Conservation (phyloP, 2,113 vertebrate genomes). For the Semnornis frantzii region DNA sequence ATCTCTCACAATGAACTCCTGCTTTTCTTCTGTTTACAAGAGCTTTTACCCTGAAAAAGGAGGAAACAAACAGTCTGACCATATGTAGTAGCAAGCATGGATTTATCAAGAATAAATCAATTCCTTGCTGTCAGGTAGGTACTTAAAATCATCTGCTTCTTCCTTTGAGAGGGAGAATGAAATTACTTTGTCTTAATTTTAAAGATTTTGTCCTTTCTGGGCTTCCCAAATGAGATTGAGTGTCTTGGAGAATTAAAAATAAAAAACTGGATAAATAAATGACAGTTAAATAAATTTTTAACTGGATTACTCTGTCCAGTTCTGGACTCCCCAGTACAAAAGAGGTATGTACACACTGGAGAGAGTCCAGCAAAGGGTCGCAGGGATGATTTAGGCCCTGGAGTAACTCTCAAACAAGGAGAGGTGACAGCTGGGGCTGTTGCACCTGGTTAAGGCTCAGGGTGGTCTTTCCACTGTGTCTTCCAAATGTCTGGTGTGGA, state of each 20-base stretch:
- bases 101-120: neutral
- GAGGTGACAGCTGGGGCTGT: neutral
- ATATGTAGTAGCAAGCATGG: neutral
- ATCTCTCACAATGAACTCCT: fast-evolving
- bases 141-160: neutral
- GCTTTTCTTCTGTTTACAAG: neutral
- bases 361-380: neutral
- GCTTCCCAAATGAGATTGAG: neutral
- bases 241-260: neutral
- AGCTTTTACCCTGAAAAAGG: neutral
- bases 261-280: no score
- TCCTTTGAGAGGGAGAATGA: neutral
- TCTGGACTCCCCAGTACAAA: neutral
- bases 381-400: neutral
- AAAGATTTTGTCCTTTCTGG: neutral
- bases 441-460: neutral
- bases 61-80: neutral
- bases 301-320: neutral
- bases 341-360: neutral
- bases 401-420: neutral
- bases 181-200: neutral
- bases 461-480: neutral
- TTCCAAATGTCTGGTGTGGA: neutral
- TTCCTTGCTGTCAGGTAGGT: neutral
- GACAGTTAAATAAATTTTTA: no score